Conservation (phyloP, 2,797 vertebrate genomes). For the Microctenopoma steveboyesi region DNA sequence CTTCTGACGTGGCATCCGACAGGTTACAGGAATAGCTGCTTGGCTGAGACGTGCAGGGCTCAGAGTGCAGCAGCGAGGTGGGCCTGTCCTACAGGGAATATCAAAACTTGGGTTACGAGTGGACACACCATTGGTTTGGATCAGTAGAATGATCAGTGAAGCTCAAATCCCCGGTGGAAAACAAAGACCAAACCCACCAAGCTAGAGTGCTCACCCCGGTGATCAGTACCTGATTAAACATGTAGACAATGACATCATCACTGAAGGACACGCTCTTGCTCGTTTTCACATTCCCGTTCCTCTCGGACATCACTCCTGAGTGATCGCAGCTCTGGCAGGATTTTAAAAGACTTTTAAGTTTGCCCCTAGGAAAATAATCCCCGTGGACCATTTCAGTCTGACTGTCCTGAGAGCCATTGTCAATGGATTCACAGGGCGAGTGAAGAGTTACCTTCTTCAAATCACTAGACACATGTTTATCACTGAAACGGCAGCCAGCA, state of each 20-base stretch:
- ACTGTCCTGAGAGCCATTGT: constrained; percentile 3
- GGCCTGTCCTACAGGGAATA: constrained; percentile 65
- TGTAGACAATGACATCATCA: constrained; percentile 69
- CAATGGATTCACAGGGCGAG: neutral
- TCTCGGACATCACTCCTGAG: neutral
- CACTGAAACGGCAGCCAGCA: neutral
- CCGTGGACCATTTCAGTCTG: neutral
- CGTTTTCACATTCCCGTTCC: constrained; percentile 3
- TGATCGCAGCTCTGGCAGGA: neutral
- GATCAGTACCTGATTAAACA: constrained; percentile 73
- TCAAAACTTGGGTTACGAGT: constrained; percentile 11
- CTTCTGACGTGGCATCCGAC: constrained; percentile 38
- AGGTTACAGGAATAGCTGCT: constrained; percentile 22
- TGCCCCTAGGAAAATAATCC: constrained; percentile 4
- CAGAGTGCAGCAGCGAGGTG: constrained; percentile 52
- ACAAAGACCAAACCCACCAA: neutral
- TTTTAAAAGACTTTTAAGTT: constrained; percentile 27
- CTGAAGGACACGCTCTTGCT: constrained; percentile 73
- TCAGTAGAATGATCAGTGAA: neutral
- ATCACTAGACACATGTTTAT: constrained; percentile 14
- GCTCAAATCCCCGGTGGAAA: neutral
- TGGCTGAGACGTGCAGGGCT: constrained; percentile 32
- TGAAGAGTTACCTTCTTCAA: constrained; percentile 8
- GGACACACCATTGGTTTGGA: neutral
- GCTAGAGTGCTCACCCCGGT: neutral